Evolutionary conservation across 2,888 invertebrate genomes (phyloP), one percentile per base, ranked within the genome.

Genomic region (Pimpla rufipes): DNA sequence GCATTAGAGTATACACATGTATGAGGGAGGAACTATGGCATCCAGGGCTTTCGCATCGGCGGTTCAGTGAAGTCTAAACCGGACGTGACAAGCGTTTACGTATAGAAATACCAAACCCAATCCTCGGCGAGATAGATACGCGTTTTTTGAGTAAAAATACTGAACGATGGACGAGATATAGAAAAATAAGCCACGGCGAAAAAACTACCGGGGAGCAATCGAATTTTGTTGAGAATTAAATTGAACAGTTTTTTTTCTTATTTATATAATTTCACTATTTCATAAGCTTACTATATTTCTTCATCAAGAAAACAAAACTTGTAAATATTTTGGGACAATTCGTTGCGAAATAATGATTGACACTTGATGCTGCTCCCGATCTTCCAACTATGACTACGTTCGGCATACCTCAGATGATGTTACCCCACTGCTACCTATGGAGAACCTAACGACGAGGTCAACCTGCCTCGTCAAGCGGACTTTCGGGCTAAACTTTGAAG

Each of bases 41-140:
- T n/a, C 13, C 10, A 37, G 79, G 59, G 74, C 68, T 80, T 62
- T 75, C 67, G 59, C 67, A 52, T 59, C 74, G 52, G 59, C 55
- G 47, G 59, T 80, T 80, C 74, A 5, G 59, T 62, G 52, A 80
- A 40, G 68, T 74, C 74, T 75, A 62, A 75, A 64, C 68, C 62
- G 68, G 42, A 68, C 62, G 62, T 50, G 59, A 62, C 62, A 42
- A 68, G 62, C 74, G 68, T 68, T 62, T 62, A 74, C 68, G 47
- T 67, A 37, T 73, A 57, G 35, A 40, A 59, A 35, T 55, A 16
- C 57, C 37, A 64, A 52, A 42, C 57, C 47, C 59, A 21, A 37
- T 18, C 40, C 37, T 45, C 11, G 4, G 23, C n/a, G n/a, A 70
- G 13, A 55, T n/a, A 42, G 18, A 16, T 35, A 21, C 55, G 21